A percentile compares a stretch with the other conserved stretches of the same genome.
phyloP scores from a whole-genome alignment of 2,797 vertebrate species.

The Centropyge bicolor region DNA sequence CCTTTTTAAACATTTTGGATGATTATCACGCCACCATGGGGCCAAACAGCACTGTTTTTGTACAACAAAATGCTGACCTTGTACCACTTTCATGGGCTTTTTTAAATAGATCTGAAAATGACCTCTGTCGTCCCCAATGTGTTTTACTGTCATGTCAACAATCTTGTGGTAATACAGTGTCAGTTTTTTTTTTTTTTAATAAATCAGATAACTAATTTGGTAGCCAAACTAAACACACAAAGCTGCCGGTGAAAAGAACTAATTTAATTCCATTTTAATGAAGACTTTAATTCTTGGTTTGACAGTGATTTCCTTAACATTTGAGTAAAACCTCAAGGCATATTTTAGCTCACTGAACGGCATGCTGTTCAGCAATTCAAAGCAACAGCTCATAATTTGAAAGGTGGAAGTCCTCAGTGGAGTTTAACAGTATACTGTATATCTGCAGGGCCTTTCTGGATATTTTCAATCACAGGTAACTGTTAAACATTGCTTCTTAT shows the following conservation, averaged over 20 bases:
- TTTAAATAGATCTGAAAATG: slow-evolving; percentile 16
- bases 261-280: slow-evolving; percentile 22
- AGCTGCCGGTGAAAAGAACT: slow-evolving; percentile 9
- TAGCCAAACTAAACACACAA: not conserved
- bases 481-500: not conserved
- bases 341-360: not conserved
- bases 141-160: not conserved
- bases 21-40: slow-evolving; percentile 23
- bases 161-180: not conserved
- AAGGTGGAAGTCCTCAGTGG: not conserved
- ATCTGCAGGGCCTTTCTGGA: slow-evolving; percentile 3
- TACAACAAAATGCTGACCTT: slow-evolving; percentile 26
- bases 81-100: not conserved
- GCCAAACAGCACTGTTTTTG: slow-evolving; percentile 17
- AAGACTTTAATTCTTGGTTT: slow-evolving; percentile 14
- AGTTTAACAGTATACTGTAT: not conserved
- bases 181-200: not conserved
- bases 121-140: not conserved
- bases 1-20: slow-evolving; percentile 43
- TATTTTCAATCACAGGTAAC: slow-evolving; percentile 4
- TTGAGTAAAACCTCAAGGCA: not conserved
- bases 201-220: not conserved
- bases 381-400: slow-evolving; percentile 8
- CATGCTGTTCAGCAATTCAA: not conserved
- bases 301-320: slow-evolving; percentile 9